Evolutionary conservation across 2,797 vertebrate species (phyloP).

Genomic region (Mormyrus proboscirostris): DNA sequence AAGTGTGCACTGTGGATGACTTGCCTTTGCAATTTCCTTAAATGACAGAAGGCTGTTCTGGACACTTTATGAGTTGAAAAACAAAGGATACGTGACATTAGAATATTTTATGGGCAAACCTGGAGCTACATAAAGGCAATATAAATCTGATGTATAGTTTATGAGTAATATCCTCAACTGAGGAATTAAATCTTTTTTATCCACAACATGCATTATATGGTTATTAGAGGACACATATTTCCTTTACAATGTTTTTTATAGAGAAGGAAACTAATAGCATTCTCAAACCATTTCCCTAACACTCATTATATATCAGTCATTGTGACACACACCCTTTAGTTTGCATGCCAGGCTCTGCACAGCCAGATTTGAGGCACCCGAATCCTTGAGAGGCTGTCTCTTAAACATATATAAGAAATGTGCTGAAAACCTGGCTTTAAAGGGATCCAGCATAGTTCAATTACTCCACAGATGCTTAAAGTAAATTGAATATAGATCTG

Average conservation of each 20-base stretch:
- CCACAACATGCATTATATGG: background rate
- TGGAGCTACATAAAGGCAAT: background rate
- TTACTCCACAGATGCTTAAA: background rate
- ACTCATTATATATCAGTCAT: background rate
- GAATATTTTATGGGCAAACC: background rate
- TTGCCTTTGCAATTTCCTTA: background rate
- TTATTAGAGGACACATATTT: background rate
- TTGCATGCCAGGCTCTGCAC: background rate
- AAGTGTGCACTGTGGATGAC: background rate
- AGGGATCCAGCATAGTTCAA: background rate
- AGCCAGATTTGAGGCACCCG: background rate
- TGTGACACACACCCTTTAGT: background rate
- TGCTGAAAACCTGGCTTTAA: background rate
- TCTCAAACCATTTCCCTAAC: background rate
- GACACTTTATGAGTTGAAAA: background rate
- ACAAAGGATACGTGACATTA: background rate
- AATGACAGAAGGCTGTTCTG: background rate
- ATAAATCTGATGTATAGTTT: background rate
- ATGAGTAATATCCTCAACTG: background rate
- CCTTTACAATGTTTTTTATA: background rate
- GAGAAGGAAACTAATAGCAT: background rate
- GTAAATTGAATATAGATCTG: conserved; percentile 14
- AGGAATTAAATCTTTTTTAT: background rate
- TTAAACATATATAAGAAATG: background rate
- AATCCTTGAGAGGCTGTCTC: background rate